These are phyloP conservation scores for Penelope pileata DNA, from an alignment of 2,113 vertebrate species.

Conservation along the genomic window DNA sequence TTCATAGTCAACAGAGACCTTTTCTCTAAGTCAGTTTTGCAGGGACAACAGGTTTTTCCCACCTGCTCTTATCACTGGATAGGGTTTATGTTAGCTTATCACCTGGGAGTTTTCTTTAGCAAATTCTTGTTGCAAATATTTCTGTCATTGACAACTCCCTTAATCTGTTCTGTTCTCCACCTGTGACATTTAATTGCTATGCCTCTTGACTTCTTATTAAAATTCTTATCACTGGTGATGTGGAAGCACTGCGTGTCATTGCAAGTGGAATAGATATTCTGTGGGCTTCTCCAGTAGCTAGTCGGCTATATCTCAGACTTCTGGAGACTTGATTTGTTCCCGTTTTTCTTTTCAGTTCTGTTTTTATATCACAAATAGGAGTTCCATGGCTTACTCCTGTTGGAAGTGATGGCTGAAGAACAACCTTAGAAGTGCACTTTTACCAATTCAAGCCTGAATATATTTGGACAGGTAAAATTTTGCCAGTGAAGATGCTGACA, in stretches of 20 bases:
- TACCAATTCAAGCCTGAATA: neutral
- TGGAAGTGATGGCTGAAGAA: neutral
- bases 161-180: neutral
- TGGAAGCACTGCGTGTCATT: neutral
- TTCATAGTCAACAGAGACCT: neutral
- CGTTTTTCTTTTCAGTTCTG: neutral
- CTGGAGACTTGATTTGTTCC: neutral
- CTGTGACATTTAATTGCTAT: conserved; percentile 15
- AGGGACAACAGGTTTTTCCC: neutral
- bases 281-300: neutral
- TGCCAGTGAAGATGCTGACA: neutral
- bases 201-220: neutral
- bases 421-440: neutral
- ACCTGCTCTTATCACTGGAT: neutral
- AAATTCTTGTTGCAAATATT: neutral
- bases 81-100: neutral
- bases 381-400: neutral
- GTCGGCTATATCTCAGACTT: neutral
- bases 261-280: neutral
- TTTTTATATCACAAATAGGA: neutral
- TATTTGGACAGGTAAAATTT: neutral
- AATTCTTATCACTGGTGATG: neutral
- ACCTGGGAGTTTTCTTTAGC: neutral
- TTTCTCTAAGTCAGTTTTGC: neutral
- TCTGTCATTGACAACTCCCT: conserved; percentile 5